phyloP scores from a whole-genome alignment of 2,888 invertebrate species.

The Atherix ibis region DNA sequence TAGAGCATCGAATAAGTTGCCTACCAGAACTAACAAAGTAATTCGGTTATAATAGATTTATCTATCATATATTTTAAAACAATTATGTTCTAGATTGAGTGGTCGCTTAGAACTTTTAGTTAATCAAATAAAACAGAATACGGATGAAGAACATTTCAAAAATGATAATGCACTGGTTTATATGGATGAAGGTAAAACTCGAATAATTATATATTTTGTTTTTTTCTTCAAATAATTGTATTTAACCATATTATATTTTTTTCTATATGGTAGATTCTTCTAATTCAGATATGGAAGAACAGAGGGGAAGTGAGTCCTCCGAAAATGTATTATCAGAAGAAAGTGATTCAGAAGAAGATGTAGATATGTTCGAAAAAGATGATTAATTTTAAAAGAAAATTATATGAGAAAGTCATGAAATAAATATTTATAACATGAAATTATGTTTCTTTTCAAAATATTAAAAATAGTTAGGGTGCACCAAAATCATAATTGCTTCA shows the following conservation, averaged over 20 bases:
- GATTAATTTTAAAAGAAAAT: too few species aligned
- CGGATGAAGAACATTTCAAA: slow-evolving; percentile 19
- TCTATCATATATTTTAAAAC: slow-evolving; percentile 14
- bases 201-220: neutral
- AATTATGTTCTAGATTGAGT: slow-evolving; percentile 18
- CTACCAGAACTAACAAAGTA: slow-evolving; percentile 27
- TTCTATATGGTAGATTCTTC: slow-evolving; percentile 7
- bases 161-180: slow-evolving; percentile 22
- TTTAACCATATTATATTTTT: neutral
- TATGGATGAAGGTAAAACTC: slow-evolving; percentile 23
- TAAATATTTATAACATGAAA: too few species aligned
- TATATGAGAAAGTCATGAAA: too few species aligned
- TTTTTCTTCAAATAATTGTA: neutral
- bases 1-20: slow-evolving; percentile 27
- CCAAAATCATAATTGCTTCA: too few species aligned
- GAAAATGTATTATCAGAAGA: slow-evolving; percentile 20
- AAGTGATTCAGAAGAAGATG: slow-evolving; percentile 19
- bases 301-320: slow-evolving; percentile 14
- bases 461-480: too few species aligned
- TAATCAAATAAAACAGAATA: slow-evolving; percentile 28
- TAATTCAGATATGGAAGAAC: slow-evolving; percentile 20
- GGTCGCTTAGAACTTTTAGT: slow-evolving; percentile 28
- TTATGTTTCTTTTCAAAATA: too few species aligned
- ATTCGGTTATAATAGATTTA: slow-evolving; percentile 18
- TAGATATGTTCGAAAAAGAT: slow-evolving; percentile 8